These are phyloP conservation scores for Plectropomus leopardus DNA, from an alignment of 2,113 vertebrate genomes.

Conservation along the genomic window DNA sequence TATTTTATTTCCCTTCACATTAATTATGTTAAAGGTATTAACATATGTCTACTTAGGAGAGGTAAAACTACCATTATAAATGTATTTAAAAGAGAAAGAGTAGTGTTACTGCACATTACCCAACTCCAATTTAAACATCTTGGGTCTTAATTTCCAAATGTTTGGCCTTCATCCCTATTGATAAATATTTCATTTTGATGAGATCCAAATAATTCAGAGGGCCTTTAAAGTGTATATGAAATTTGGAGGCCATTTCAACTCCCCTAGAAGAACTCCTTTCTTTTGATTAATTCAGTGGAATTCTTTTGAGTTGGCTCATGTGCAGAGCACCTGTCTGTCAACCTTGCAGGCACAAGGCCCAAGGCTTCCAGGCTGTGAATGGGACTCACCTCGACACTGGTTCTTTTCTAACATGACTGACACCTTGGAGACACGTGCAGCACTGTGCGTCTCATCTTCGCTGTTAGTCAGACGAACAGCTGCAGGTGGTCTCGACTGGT, in stretches of 20 bases:
- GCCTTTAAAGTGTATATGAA: background rate
- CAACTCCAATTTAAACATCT: background rate
- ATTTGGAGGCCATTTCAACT: background rate
- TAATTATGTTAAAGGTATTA: no score
- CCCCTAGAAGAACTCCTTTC: background rate
- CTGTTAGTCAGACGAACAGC: slow-evolving; percentile 40
- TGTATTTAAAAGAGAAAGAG: background rate
- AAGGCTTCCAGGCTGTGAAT: slow-evolving; percentile 31
- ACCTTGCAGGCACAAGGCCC: slow-evolving; percentile 15
- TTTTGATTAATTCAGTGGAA: background rate
- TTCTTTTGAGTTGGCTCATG: background rate
- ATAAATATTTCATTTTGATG: background rate
- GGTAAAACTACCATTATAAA: background rate
- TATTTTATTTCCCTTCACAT: background rate
- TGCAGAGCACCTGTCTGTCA: slow-evolving; percentile 49
- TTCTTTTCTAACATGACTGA: slow-evolving; percentile 45
- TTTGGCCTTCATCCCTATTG: background rate
- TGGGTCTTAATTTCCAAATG: background rate
- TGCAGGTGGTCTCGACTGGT: slow-evolving; percentile 41
- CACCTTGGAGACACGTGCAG: slow-evolving; percentile 32
- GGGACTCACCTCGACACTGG: slow-evolving; percentile 15
- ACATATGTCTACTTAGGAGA: background rate
- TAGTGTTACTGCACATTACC: background rate
- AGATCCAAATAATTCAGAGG: background rate
- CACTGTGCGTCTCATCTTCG: slow-evolving; percentile 20